Conservation (phyloP, 2,888 invertebrate species). For the Dysmachus trigonus region DNA sequence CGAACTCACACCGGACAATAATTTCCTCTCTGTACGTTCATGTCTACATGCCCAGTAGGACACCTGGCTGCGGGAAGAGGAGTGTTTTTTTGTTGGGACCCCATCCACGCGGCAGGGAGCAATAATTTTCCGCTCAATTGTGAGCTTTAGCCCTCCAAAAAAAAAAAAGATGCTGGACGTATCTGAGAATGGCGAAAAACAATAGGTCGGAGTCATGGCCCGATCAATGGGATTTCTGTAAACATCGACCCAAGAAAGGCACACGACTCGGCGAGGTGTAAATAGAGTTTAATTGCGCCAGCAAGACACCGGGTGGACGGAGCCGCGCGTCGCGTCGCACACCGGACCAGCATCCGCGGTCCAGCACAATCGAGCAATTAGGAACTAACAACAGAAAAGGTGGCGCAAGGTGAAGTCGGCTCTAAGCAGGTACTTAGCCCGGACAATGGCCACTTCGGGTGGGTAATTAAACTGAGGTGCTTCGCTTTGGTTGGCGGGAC, state of each 20-base stretch:
- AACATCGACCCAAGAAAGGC: slow-evolving; percentile 31
- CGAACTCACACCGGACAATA: neutral
- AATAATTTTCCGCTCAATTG: neutral
- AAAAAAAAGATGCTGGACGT: neutral
- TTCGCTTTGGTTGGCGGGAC: neutral
- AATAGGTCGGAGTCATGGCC: neutral
- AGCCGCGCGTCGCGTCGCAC: slow-evolving; percentile 11
- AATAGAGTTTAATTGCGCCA: slow-evolving; percentile 47
- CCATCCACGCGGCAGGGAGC: neutral
- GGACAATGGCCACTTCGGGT: slow-evolving; percentile 21
- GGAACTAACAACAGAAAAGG: slow-evolving; percentile 29
- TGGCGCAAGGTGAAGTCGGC: neutral
- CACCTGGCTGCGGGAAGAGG: neutral
- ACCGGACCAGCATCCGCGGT: too few relatives aligned
- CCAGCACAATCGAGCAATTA: slow-evolving; percentile 45
- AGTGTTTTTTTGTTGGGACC: neutral
- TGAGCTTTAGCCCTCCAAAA: neutral
- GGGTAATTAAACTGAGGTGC: slow-evolving; percentile 1
- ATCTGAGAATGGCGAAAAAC: neutral
- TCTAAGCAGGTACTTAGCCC: slow-evolving; percentile 32
- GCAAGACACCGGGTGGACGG: slow-evolving; percentile 33
- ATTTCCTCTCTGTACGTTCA: neutral
- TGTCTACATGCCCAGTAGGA: neutral
- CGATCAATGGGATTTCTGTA: neutral
- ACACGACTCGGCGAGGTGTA: slow-evolving; percentile 44